Conservation (phyloP, 2,797 vertebrate species). For the Chloroceryle inda region DNA sequence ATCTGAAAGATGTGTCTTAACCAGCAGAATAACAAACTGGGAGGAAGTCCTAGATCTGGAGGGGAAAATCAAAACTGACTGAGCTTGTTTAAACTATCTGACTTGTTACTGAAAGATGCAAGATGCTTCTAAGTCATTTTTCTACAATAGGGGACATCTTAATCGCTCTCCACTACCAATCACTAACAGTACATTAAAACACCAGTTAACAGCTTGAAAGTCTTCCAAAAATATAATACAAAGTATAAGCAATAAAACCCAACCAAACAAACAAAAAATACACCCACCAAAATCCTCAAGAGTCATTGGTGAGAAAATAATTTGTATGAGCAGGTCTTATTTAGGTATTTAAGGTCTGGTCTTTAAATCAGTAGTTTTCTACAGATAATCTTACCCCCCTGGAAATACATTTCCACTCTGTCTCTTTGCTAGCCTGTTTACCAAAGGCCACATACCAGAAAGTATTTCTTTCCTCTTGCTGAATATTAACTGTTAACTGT, state of each 20-base stretch:
- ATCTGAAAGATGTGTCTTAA: conserved; percentile 38
- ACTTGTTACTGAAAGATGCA: conserved; percentile 66
- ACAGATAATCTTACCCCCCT: background rate
- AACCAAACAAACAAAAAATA: too few relatives aligned
- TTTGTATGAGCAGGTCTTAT: background rate
- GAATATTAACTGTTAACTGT: background rate
- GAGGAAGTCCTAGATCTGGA: background rate
- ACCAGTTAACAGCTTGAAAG: background rate
- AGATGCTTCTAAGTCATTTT: conserved; percentile 34
- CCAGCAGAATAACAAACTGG: conserved; percentile 23
- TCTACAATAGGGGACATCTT: background rate
- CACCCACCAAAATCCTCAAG: background rate
- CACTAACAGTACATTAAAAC: background rate
- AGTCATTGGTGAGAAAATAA: background rate
- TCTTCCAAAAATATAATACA: background rate
- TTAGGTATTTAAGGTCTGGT: background rate
- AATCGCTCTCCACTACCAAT: background rate
- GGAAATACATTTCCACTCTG: background rate
- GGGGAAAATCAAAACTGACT: background rate
- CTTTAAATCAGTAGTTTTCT: background rate
- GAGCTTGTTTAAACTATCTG: conserved; percentile 54
- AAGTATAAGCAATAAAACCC: background rate
- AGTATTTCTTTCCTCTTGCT: background rate
- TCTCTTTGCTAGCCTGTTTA: background rate
- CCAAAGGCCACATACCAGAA: background rate